phyloP scores from a whole-genome alignment of 1,140 invertebrate genomes.

The Anagrus nilaparvatae region DNA sequence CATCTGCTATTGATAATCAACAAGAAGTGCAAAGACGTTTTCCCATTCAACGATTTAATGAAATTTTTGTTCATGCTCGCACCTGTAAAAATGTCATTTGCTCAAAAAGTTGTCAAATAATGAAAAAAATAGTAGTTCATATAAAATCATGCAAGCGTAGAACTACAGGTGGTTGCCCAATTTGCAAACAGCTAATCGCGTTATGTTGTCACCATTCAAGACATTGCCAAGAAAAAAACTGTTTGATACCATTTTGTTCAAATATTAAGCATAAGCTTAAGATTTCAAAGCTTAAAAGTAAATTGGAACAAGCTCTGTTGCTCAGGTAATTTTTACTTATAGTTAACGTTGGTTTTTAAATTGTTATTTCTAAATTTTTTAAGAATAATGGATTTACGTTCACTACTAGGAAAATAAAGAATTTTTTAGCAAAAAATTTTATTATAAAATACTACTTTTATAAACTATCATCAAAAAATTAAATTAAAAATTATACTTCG shows the following conservation, averaged over 20 bases:
- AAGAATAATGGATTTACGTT: no score
- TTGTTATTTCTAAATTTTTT: no score
- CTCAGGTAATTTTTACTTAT: slow-evolving; percentile 32
- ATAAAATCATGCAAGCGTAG: slow-evolving; percentile 94
- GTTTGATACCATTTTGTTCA: slow-evolving; percentile 94
- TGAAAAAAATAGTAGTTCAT: slow-evolving; percentile 96
- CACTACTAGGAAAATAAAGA: no score
- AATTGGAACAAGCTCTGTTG: slow-evolving; percentile 64
- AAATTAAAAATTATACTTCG: no score
- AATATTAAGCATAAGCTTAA: slow-evolving; percentile 96
- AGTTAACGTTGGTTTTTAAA: no score
- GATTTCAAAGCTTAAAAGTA: slow-evolving; percentile 91
- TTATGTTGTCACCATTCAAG: slow-evolving; percentile 98
- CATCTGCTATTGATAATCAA: slow-evolving; percentile 77
- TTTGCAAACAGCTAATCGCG: slow-evolving; percentile 97
- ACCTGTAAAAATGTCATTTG: slow-evolving; percentile 97
- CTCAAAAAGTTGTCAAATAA: slow-evolving; percentile 91
- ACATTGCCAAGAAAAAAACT: slow-evolving; percentile 92
- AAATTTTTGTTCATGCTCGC: slow-evolving; percentile 95
- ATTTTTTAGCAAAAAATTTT: no score
- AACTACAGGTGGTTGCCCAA: slow-evolving; percentile 91
- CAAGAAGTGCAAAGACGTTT: slow-evolving; percentile 76
- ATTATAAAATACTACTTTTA: no score
- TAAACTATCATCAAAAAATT: no score
- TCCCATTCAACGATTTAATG: slow-evolving; percentile 94